Conservation (phyloP, 2,113 vertebrate genomes). For the Oryzias javanicus region DNA sequence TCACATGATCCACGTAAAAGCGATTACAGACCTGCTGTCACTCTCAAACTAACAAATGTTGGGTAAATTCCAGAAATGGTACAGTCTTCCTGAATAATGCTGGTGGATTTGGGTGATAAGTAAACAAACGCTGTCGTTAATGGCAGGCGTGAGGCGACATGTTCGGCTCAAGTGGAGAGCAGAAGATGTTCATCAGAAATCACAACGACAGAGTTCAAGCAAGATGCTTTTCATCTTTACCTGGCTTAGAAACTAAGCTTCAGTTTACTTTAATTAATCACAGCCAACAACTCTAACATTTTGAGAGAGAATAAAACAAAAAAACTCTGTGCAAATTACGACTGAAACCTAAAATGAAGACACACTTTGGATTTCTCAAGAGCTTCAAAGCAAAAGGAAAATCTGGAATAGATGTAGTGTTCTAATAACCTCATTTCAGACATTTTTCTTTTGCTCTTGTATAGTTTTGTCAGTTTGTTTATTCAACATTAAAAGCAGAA, state of each 20-base stretch:
- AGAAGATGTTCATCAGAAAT: not conserved
- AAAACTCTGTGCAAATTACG: too few relatives aligned
- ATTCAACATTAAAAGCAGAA: too few relatives aligned
- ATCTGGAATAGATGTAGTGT: too few relatives aligned
- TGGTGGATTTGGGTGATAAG: slow-evolving; percentile 4
- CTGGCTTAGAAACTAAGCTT: not conserved
- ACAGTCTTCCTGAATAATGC: not conserved
- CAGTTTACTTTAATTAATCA: not conserved
- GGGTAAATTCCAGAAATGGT: slow-evolving; percentile 10
- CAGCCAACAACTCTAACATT: not conserved
- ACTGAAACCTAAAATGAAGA: too few relatives aligned
- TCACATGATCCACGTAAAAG: slow-evolving; percentile 3
- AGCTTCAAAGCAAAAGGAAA: too few relatives aligned
- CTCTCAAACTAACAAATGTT: slow-evolving; percentile 4
- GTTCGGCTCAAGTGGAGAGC: not conserved
- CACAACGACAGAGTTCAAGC: not conserved
- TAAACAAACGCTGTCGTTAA: slow-evolving; percentile 10
- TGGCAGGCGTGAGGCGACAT: slow-evolving; percentile 1
- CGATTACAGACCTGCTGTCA: slow-evolving; percentile 1
- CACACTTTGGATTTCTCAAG: too few relatives aligned
- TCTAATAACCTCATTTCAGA: too few relatives aligned
- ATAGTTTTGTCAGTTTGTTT: too few relatives aligned
- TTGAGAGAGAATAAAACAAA: too few relatives aligned
- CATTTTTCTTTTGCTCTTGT: too few relatives aligned
- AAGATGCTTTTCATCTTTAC: too few relatives aligned